Evolutionary conservation across 64 coral and sea anemone genomes (phyloP).

Genomic region (Porites lutea): DNA sequence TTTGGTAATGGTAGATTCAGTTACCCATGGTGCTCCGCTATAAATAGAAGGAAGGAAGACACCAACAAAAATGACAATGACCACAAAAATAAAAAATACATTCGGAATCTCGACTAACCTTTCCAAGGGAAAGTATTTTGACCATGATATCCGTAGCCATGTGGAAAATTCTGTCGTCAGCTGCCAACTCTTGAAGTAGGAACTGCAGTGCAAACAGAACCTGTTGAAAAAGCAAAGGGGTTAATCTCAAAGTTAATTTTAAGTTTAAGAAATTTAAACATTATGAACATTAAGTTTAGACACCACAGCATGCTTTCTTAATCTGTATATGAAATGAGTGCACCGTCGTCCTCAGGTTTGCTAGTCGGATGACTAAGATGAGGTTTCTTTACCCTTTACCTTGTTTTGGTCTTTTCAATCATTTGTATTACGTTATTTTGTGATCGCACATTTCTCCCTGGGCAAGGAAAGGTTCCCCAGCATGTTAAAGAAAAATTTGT

Average conservation of each 20-base stretch:
- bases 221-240: not conserved
- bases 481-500: not conserved
- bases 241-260: not conserved
- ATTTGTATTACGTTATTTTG: no score
- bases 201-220: slow-evolving; percentile 55
- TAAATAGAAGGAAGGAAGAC: not conserved
- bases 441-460: not conserved
- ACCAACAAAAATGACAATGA: not conserved
- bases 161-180: not conserved
- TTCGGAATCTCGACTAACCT: not conserved
- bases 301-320: no score
- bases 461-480: not conserved
- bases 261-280: not conserved
- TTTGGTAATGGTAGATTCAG: no score
- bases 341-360: no score
- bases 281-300: not conserved
- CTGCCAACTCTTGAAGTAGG: slow-evolving; percentile 19
- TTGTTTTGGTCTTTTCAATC: no score
- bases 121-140: slow-evolving; percentile 51
- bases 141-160: slow-evolving; percentile 27
- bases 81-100: not conserved
- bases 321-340: no score
- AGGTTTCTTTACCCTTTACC: no score
- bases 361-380: no score
- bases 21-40: no score